phyloP scores from a whole-genome alignment of 2,797 vertebrate genomes.

The Syncerus caffer region DNA sequence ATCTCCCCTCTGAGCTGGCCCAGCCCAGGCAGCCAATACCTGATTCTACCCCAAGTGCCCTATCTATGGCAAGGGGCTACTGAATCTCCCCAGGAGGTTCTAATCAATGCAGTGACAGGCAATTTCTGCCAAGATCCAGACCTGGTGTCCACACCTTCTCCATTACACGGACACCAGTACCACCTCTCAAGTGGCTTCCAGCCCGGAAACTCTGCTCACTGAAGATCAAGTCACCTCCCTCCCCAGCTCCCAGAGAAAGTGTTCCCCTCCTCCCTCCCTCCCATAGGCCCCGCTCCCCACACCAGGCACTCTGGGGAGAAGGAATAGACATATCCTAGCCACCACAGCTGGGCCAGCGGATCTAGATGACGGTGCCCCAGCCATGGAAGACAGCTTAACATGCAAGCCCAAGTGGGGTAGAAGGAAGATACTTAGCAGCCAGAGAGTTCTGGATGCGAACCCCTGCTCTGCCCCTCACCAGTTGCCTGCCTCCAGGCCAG shows the following conservation, averaged over 20 bases:
- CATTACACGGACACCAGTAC: background rate
- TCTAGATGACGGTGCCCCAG: background rate
- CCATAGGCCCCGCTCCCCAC: fast-evolving
- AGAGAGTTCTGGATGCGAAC: background rate
- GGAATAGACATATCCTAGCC: background rate
- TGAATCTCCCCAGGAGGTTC: background rate
- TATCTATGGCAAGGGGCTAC: background rate
- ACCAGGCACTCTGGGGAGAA: background rate
- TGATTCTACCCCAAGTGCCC: background rate
- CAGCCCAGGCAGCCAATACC: background rate
- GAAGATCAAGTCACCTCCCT: background rate
- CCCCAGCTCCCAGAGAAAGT: background rate
- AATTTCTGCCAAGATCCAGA: background rate
- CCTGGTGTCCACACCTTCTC: conserved; percentile 45
- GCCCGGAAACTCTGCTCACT: background rate
- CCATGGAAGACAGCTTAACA: no score
- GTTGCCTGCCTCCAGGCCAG: background rate
- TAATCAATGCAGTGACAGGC: background rate
- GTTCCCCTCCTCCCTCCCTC: background rate
- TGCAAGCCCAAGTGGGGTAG: fast-evolving
- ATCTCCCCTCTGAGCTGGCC: background rate
- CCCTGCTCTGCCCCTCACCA: no score
- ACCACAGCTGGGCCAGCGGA: background rate
- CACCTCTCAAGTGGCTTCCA: background rate
- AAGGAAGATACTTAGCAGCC: background rate